Conservation (phyloP, 30 jellyfish, hydroid and myxozoan species). For the Chironex yamaguchii region DNA sequence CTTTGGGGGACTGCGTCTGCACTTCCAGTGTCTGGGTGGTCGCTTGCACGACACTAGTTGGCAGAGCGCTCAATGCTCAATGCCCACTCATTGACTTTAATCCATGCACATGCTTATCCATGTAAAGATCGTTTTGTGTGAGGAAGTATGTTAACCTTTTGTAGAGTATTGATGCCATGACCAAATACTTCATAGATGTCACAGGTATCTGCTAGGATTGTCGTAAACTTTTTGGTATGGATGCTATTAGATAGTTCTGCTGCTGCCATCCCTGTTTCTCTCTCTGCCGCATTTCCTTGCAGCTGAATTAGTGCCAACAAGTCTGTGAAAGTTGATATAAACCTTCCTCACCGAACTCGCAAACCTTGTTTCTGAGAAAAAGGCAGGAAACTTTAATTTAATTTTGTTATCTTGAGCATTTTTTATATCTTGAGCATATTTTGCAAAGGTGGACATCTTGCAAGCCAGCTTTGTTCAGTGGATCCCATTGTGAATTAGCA, state of each 20-base stretch:
- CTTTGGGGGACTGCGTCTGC: no score
- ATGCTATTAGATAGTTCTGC: not conserved
- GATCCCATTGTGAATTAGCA: not conserved
- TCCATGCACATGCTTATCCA: no score
- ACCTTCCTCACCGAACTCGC: not conserved
- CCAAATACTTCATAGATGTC: constrained; percentile 23
- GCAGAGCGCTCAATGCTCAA: no score
- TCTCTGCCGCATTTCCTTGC: constrained; percentile 6
- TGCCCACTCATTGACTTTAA: no score
- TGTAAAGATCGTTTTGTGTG: constrained; percentile 7
- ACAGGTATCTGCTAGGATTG: not conserved
- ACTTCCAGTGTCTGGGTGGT: no score
- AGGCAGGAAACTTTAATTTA: not conserved
- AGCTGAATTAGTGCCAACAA: not conserved
- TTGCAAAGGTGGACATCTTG: constrained; percentile 12
- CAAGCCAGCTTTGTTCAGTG: constrained; percentile 23
- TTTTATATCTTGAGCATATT: not conserved
- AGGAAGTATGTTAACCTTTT: constrained; percentile 4
- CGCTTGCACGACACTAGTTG: no score
- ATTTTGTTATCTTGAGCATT: not conserved
- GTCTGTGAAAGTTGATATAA: no score
- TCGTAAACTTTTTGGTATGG: not conserved
- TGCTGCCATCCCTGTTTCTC: not conserved
- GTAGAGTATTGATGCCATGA: constrained; percentile 8
- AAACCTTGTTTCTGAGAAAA: constrained; percentile 6